A percentile compares a stretch with the other conserved stretches of the same genome.
These are phyloP conservation scores for Natator depressus DNA, from an alignment of 2,113 vertebrate species.

Conservation along the genomic window DNA sequence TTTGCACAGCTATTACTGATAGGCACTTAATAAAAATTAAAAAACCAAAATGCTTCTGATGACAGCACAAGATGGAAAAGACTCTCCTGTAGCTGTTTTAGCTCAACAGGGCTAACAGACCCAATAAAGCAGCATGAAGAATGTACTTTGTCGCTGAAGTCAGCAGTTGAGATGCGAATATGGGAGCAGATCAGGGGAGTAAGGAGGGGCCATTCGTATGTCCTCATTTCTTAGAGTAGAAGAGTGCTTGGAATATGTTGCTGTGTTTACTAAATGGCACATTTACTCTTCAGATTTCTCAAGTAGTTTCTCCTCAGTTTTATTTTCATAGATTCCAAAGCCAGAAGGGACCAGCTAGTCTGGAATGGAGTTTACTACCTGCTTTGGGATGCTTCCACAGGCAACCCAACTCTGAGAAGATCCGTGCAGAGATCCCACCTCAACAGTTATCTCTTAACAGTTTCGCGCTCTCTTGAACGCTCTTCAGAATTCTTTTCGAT, in stretches of 20 bases:
- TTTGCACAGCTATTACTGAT: background rate
- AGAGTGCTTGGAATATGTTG: rapidly evolving
- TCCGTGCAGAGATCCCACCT: background rate
- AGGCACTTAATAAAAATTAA: background rate
- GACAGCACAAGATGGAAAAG: rapidly evolving
- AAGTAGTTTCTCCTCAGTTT: background rate
- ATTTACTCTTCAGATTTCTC: background rate
- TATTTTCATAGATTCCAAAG: background rate
- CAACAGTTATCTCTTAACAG: background rate
- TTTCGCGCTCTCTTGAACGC: background rate
- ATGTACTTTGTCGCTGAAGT: background rate
- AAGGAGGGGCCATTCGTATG: background rate
- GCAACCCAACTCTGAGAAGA: background rate
- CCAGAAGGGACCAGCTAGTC: background rate
- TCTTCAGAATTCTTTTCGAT: background rate
- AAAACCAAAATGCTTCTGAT: background rate
- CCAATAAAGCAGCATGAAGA: background rate
- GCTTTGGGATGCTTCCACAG: background rate
- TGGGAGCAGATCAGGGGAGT: background rate
- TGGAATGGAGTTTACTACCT: too few relatives aligned
- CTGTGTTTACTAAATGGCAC: background rate
- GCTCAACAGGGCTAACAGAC: rapidly evolving
- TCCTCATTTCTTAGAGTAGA: rapidly evolving
- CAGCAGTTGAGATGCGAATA: background rate
- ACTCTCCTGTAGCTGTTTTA: background rate